These are phyloP conservation scores for Caerostris darwini DNA, from an alignment of 1,140 invertebrate genomes.

Conservation along the genomic window DNA sequence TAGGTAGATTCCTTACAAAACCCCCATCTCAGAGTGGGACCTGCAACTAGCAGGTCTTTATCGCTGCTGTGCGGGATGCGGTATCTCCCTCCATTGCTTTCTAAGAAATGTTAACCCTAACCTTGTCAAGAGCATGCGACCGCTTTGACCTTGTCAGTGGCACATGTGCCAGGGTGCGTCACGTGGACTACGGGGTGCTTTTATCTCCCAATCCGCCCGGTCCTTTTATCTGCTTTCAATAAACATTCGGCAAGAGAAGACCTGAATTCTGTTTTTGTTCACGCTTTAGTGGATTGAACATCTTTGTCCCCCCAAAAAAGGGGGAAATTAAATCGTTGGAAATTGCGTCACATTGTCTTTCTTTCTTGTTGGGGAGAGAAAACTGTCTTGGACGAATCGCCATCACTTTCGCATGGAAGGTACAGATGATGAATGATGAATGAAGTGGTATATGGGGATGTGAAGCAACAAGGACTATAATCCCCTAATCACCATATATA, in stretches of 20 bases:
- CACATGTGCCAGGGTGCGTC: neutral
- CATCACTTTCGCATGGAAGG: too few species aligned
- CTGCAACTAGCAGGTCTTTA: neutral
- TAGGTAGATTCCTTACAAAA: neutral
- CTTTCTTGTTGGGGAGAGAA: neutral
- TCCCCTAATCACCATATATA: too few species aligned
- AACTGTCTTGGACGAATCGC: neutral
- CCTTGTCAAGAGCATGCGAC: neutral
- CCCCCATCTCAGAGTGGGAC: neutral
- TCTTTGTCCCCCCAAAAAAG: neutral
- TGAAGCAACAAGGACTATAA: too few species aligned
- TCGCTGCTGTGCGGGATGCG: neutral
- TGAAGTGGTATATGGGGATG: too few species aligned
- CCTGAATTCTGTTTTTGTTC: neutral
- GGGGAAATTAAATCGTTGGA: neutral
- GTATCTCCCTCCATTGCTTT: neutral
- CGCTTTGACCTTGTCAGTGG: neutral
- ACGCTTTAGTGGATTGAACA: neutral
- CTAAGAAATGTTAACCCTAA: neutral
- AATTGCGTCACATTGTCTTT: neutral
- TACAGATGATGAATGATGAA: too few species aligned
- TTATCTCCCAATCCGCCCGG: neutral
- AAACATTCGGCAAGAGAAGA: neutral
- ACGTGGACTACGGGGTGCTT: neutral
- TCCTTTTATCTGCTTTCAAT: neutral